Base-by-base conservation (phyloP, 2,113 vertebrate genomes). In the Psammodynastes pulverulentus region DNA sequence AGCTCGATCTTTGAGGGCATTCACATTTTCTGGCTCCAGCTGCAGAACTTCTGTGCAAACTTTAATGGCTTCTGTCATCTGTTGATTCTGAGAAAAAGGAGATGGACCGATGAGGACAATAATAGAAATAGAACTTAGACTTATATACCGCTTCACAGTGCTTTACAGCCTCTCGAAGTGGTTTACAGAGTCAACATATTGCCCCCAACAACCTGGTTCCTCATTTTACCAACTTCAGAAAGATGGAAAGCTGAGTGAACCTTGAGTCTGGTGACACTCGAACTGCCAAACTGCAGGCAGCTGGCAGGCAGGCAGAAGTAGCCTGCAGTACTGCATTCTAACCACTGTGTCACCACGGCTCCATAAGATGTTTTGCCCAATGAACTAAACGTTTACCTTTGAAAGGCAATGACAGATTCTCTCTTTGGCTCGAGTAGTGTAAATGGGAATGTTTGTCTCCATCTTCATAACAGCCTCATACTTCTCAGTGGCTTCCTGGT, bases 401-500 rank as follows among this genome's bases (percentile, higher is more conserved):
- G 98, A 97, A 53, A 99, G 97, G 24, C 98, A 99, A 92, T 99
- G 98, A 93, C 99, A 99, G 93, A 99, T 98, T 89, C 99, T 98
- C 95, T 99, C 98, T 96, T 99, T 98, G 93, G 99, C 99, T 52
- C 98, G 97, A 43, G 97, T 87, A 51, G 97, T 96, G 89, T 99
- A 99, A 89, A 98, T 53, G 3, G 92, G 96, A 91, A 99, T 97
- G 10, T 97, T 96, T 84, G 98, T 98, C 94, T 99, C 99, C 0
- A 98, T 99, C 96, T 98, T 98, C 97, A 98, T 98, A 94, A 99
- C 98, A 0, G 98, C 97, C 29, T 99, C 97, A 0, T 99, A 99
- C 95, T 99, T 99, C 95, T 91, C 97, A 88, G 98, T 97, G 3
- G 99, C 99, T 3, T 99, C 99, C 91, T 97, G 97, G 54, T 98